Percentiles rank a stretch among this genome's conserved stretches.
Conservation (phyloP, 2,888 invertebrate species). For the Hedychridium roseum region DNA sequence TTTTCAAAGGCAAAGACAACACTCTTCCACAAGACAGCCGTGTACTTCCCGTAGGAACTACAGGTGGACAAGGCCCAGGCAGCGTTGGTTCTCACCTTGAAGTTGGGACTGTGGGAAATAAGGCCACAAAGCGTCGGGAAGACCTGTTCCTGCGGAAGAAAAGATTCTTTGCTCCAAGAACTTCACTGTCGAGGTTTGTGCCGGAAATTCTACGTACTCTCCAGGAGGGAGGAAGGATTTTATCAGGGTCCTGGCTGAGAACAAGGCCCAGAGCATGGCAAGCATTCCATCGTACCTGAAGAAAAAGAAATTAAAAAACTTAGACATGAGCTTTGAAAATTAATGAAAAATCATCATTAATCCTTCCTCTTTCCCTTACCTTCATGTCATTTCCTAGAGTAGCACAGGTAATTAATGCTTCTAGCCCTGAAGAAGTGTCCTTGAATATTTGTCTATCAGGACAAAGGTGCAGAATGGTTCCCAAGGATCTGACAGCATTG, state of each 20-base stretch:
- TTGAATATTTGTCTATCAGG: constrained; percentile 65
- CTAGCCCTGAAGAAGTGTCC: constrained; percentile 70
- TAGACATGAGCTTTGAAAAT: background rate
- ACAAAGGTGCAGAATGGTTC: constrained; percentile 77
- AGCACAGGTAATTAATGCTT: constrained; percentile 75
- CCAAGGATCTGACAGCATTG: constrained; percentile 83
- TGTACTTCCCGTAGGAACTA: constrained; percentile 71
- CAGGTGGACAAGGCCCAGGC: constrained; percentile 77
- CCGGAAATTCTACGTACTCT: constrained; percentile 62
- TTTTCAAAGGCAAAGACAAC: constrained; percentile 79
- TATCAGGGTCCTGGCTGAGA: constrained; percentile 67
- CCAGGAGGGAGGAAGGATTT: constrained; percentile 59
- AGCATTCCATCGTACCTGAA: constrained; percentile 84
- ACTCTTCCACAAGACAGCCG: constrained; percentile 73
- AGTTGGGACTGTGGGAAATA: constrained; percentile 79
- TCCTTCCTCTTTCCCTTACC: constrained; percentile 58
- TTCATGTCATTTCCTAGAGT: constrained; percentile 80
- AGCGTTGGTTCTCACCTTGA: constrained; percentile 91
- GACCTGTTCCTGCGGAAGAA: constrained; percentile 67
- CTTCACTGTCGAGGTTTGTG: too few relatives aligned
- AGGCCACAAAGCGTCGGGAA: constrained; percentile 73
- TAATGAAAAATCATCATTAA: constrained; percentile 1
- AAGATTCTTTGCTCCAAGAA: constrained; percentile 10
- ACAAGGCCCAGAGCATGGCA: constrained; percentile 87
- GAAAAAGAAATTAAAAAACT: constrained; percentile 10